Conservation (phyloP, 1,140 invertebrate genomes). For the Rhizoglyphus robini region DNA sequence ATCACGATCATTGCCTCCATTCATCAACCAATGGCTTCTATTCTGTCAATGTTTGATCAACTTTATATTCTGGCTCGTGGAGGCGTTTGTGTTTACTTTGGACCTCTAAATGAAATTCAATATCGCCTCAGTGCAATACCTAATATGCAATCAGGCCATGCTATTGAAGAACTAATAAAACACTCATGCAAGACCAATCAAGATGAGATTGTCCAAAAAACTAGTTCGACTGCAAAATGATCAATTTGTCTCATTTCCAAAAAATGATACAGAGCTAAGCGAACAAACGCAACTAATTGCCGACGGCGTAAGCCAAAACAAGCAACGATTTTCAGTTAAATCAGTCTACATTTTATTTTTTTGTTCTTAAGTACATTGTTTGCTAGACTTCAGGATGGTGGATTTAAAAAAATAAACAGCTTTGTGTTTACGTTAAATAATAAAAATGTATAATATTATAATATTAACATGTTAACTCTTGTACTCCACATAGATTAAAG, state of each 20-base stretch:
- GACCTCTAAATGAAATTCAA: constrained; percentile 25
- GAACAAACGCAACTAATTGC: neutral
- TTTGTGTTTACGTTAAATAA: neutral
- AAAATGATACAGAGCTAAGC: neutral
- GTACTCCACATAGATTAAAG: too few species aligned
- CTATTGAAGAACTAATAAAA: constrained; percentile 2
- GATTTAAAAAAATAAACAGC: too few species aligned
- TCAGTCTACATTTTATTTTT: neutral
- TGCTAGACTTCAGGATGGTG: neutral
- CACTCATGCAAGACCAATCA: neutral
- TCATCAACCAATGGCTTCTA: constrained; percentile 83
- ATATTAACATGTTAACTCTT: too few species aligned
- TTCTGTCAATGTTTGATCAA: constrained; percentile 85
- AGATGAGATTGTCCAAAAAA: neutral
- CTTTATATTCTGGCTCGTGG: constrained; percentile 20
- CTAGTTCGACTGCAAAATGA: too few species aligned
- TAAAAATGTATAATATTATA: too few species aligned
- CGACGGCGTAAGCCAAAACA: neutral
- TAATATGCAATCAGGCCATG: neutral
- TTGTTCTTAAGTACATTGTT: neutral
- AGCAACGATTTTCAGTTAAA: neutral
- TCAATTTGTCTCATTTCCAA: neutral
- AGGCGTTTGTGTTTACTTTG: constrained; percentile 28
- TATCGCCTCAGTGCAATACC: too few species aligned
- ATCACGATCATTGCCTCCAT: constrained; percentile 77